These are phyloP conservation scores for Erithacus rubecula DNA, from an alignment of 2,797 vertebrate species.

Conservation along the genomic window DNA sequence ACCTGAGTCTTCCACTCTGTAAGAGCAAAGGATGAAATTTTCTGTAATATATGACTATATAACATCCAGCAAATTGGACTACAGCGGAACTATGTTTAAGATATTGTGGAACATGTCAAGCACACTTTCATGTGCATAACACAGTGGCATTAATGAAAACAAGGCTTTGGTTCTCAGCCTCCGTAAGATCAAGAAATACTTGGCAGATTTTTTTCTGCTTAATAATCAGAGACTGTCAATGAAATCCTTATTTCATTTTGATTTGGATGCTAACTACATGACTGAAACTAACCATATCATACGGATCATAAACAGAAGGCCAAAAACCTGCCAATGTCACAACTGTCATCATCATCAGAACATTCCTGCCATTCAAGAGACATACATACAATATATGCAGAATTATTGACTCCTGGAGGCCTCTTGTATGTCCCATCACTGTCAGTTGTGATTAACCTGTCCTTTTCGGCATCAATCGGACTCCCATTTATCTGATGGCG, in stretches of 20 bases:
- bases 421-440: conserved; percentile 94
- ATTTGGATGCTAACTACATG: background rate
- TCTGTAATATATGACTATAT: background rate
- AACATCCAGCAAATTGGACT: conserved; percentile 1
- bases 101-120: background rate
- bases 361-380: background rate
- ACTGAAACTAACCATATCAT: background rate
- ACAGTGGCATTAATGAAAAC: background rate
- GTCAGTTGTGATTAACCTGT: conserved; percentile 88
- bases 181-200: background rate
- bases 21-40: background rate
- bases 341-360: background rate
- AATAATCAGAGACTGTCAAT: background rate
- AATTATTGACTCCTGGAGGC: conserved; percentile 95
- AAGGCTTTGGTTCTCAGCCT: background rate
- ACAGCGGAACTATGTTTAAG: background rate
- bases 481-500: conserved; percentile 87
- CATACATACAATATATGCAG: conserved; percentile 91
- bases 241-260: background rate
- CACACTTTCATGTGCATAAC: background rate
- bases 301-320: background rate
- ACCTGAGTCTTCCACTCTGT: background rate
- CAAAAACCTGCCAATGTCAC: background rate
- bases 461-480: conserved; percentile 88
- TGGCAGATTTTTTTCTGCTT: background rate